phyloP scores from a whole-genome alignment of 2,888 invertebrate species.

The Ormyrus pomaceus region DNA sequence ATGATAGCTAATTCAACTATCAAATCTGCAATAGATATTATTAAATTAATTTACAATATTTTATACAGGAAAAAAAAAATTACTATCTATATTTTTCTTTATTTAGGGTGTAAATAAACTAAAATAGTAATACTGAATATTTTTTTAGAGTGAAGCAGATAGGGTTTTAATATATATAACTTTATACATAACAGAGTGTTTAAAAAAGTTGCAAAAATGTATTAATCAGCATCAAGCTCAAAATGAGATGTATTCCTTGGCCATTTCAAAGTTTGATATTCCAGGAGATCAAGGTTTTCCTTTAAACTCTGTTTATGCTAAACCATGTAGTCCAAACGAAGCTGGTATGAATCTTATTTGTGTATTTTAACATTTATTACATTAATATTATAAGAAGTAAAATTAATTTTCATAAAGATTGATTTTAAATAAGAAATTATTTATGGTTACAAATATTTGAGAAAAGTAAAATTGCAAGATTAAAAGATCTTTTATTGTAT shows the following conservation, averaged over 20 bases:
- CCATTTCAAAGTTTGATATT: slow-evolving; percentile 95
- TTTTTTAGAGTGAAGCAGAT: slow-evolving; percentile 93
- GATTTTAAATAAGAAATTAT: background rate
- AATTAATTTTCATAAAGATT: background rate
- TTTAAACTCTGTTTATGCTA: slow-evolving; percentile 95
- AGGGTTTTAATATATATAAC: slow-evolving; percentile 98
- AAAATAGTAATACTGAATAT: background rate
- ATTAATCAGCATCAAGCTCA: slow-evolving; percentile 91
- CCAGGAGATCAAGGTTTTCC: slow-evolving; percentile 98
- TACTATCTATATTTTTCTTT: background rate
- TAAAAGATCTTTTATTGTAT: background rate
- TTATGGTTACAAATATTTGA: background rate
- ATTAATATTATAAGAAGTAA: background rate
- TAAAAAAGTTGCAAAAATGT: slow-evolving; percentile 95
- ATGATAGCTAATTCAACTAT: background rate
- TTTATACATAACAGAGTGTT: slow-evolving; percentile 97
- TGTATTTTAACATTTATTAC: slow-evolving; percentile 6
- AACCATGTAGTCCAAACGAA: slow-evolving; percentile 87
- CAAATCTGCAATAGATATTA: slow-evolving; percentile 14
- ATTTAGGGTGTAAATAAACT: background rate
- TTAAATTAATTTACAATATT: background rate
- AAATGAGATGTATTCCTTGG: slow-evolving; percentile 97
- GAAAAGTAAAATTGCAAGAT: background rate
- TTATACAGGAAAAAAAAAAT: background rate
- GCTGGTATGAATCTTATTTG: slow-evolving; percentile 79